Evolutionary conservation across 2,113 vertebrate genomes (phyloP).

Genomic region (Myrmecobius fasciatus): DNA sequence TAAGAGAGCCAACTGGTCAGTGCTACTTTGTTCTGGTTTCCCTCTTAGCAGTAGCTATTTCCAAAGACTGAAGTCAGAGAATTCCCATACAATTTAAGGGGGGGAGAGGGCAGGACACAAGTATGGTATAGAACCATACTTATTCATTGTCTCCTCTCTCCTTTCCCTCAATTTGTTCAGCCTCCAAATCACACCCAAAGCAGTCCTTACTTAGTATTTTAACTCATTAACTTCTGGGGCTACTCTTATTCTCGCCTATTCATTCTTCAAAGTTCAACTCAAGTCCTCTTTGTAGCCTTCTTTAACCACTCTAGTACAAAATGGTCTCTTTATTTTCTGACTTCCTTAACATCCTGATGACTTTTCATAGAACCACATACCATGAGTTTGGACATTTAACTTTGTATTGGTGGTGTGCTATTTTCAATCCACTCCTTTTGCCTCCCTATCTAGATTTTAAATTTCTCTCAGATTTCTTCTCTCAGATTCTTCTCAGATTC

Average conservation of each 20-base stretch:
- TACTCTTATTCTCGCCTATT: not conserved
- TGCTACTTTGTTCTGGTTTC: not conserved
- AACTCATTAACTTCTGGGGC: not conserved
- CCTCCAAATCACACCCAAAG: not conserved
- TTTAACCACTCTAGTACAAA: not conserved
- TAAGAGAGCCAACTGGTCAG: not conserved
- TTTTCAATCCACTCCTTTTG: not conserved
- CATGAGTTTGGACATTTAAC: not conserved
- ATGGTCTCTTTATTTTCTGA: not conserved
- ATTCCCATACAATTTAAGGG: not conserved
- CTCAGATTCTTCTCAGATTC: too few species aligned
- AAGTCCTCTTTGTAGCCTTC: not conserved
- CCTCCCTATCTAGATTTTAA: not conserved
- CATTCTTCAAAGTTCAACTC: not conserved
- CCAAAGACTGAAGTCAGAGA: slow-evolving; percentile 27
- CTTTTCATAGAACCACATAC: not conserved
- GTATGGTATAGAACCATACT: not conserved
- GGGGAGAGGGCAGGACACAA: not conserved
- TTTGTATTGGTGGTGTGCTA: not conserved
- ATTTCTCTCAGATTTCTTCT: not conserved
- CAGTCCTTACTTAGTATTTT: not conserved
- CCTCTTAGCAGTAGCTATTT: not conserved
- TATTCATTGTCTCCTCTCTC: not conserved
- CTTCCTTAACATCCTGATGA: not conserved
- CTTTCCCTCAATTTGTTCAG: not conserved